Evolutionary conservation across 2,888 invertebrate species (phyloP).

Genomic region (Biston betularia): DNA sequence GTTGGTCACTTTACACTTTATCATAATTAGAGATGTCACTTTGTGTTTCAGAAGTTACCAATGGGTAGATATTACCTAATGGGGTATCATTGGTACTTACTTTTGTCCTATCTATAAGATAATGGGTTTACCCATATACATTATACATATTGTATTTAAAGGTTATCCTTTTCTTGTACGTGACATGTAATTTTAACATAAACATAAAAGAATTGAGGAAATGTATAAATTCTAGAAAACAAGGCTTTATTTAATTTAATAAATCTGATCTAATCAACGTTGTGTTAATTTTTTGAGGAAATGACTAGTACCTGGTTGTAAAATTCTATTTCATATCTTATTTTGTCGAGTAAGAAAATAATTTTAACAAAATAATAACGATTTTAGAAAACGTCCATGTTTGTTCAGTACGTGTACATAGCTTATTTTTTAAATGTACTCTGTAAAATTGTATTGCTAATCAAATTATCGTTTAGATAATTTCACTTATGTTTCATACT

Average conservation of each 20-base stretch:
- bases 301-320: no score
- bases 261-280: no score
- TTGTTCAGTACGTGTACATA: no score
- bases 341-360: no score
- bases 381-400: no score
- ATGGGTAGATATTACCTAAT: conserved; percentile 5
- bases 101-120: background rate
- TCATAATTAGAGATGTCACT: conserved; percentile 26
- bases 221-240: background rate
- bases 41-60: conserved; percentile 4
- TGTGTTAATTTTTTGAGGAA: no score
- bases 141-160: no score
- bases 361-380: no score
- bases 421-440: background rate
- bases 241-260: no score
- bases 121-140: background rate
- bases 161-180: no score
- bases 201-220: background rate
- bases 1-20: conserved; percentile 24
- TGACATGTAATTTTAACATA: no score
- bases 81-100: conserved; percentile 8
- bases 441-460: conserved; percentile 1
- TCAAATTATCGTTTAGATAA: conserved; percentile 12
- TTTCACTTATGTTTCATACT: conserved; percentile 30
- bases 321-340: no score